phyloP scores from a whole-genome alignment of 2,113 vertebrate genomes.

The Entomyzon cyanotis region DNA sequence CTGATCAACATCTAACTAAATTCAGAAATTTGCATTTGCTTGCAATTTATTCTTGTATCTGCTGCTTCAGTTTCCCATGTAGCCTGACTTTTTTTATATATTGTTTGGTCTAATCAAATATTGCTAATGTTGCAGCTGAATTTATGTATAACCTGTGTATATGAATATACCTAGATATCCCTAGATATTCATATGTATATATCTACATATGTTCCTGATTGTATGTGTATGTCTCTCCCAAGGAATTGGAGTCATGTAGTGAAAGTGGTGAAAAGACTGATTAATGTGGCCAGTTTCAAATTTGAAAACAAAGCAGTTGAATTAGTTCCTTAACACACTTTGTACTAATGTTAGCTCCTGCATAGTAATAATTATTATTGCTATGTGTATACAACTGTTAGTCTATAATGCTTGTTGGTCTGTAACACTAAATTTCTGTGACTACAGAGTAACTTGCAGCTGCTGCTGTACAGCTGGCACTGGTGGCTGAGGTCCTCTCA shows the following conservation, averaged over 20 bases:
- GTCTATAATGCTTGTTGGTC: not conserved
- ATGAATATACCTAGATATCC: not conserved
- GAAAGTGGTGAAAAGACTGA: not conserved
- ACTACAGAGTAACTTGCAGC: not conserved
- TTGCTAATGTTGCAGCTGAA: not conserved
- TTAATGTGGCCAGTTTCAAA: not conserved
- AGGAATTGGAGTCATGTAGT: not conserved
- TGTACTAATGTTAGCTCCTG: not conserved
- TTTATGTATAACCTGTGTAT: not conserved
- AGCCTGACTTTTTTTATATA: not conserved
- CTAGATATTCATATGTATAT: not conserved
- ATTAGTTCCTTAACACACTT: not conserved
- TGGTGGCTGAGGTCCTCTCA: rapidly evolving
- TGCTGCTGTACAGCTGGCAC: not conserved
- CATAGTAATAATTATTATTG: not conserved
- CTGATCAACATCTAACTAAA: not conserved
- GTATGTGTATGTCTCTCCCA: not conserved
- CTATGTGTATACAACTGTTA: not conserved
- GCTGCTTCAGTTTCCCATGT: not conserved
- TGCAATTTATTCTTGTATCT: not conserved
- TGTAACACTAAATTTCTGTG: not conserved
- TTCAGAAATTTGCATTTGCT: not conserved
- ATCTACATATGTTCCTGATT: not conserved
- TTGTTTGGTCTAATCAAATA: not conserved
- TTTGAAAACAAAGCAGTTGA: not conserved